Percentiles rank a stretch among this genome's conserved stretches.
phyloP scores from a whole-genome alignment of 2,888 invertebrate genomes.

The Morpho helenor region DNA sequence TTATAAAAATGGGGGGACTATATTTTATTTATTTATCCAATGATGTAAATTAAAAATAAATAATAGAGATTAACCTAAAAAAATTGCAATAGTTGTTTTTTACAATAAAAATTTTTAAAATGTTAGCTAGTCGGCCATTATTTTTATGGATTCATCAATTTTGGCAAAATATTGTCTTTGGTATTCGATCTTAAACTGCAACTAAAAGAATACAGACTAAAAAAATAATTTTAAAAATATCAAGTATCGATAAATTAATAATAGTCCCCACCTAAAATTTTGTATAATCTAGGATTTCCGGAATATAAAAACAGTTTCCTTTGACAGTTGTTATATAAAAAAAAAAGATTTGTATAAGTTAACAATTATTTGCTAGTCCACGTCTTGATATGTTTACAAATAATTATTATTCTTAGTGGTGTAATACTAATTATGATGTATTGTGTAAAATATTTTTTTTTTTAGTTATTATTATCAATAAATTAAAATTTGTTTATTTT shows the following conservation, averaged over 20 bases:
- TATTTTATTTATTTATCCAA: no score
- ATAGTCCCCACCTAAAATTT: neutral
- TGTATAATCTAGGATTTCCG: constrained; percentile 10
- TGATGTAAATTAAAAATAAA: no score
- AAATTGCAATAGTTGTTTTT: no score
- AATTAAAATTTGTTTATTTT: constrained; percentile 79
- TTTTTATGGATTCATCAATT: no score
- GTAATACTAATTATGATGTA: constrained; percentile 78
- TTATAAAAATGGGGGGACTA: no score
- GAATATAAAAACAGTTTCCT: constrained; percentile 17
- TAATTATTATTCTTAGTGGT: constrained; percentile 74
- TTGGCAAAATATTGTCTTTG: no score
- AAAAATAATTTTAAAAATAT: no score
- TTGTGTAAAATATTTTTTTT: constrained; percentile 78
- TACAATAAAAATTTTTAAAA: no score
- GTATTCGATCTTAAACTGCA: no score
- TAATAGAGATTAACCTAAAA: no score
- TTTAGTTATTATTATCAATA: constrained; percentile 75
- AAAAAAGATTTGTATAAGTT: constrained; percentile 56
- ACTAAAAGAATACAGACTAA: no score
- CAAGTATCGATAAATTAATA: neutral
- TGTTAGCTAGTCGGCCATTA: no score
- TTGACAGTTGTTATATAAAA: constrained; percentile 28
- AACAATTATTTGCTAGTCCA: constrained; percentile 77
- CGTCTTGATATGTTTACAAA: constrained; percentile 69